Conservation (phyloP, 2,888 invertebrate species). For the Erebia ligea region DNA sequence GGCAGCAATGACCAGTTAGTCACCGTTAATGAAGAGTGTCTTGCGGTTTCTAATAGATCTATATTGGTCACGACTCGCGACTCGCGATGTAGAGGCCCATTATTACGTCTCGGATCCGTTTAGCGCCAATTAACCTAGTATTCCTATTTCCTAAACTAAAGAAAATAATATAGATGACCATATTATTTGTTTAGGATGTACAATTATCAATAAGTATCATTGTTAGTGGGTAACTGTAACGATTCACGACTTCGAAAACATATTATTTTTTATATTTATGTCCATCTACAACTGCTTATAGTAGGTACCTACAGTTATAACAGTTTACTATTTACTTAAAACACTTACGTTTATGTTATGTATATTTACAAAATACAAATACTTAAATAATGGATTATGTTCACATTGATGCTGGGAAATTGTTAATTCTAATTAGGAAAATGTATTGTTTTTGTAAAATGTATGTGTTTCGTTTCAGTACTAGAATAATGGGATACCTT, state of each 20-base stretch:
- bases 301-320: too few species aligned
- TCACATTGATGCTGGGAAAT: too few species aligned
- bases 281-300: background rate
- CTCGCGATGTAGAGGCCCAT: slow-evolving; percentile 37
- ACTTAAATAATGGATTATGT: too few species aligned
- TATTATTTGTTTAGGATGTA: background rate
- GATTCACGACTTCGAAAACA: background rate
- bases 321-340: too few species aligned
- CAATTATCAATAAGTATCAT: background rate
- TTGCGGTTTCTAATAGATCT: slow-evolving; percentile 36
- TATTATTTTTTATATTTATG: background rate
- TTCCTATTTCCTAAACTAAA: background rate
- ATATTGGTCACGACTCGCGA: slow-evolving; percentile 18
- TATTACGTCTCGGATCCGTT: slow-evolving; percentile 36
- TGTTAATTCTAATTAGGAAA: too few species aligned
- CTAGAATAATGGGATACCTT: too few species aligned
- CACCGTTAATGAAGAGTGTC: slow-evolving; percentile 25
- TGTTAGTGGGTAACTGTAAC: background rate
- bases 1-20: background rate
- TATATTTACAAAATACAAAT: too few species aligned
- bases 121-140: slow-evolving; percentile 24
- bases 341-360: too few species aligned
- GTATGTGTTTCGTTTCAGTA: too few species aligned
- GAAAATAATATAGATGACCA: slow-evolving; percentile 1
- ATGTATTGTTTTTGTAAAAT: too few species aligned